These are phyloP conservation scores for Protodeltote pygarga DNA, from an alignment of 2,888 invertebrate species.

Conservation along the genomic window DNA sequence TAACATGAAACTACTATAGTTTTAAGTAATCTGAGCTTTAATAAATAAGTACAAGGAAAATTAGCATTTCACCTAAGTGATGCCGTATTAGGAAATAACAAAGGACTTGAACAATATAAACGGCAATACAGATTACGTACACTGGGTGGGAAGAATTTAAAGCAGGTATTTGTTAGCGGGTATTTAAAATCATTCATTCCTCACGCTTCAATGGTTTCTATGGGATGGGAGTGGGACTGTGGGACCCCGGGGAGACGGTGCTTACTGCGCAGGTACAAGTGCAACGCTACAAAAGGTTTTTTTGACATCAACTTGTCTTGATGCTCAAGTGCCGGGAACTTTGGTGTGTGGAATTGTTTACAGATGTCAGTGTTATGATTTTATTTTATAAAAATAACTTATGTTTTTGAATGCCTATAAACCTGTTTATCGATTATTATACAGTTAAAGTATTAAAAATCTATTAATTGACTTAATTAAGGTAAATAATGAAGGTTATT, in stretches of 20 bases:
- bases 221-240: slow-evolving; percentile 66
- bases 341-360: no score
- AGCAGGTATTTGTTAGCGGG: slow-evolving; percentile 68
- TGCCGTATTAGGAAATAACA: slow-evolving; percentile 6
- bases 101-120: slow-evolving; percentile 45
- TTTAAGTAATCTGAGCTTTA: background rate
- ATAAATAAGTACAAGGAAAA: slow-evolving; percentile 3
- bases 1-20: no score
- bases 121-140: slow-evolving; percentile 48
- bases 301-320: slow-evolving; percentile 61
- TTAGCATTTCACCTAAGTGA: background rate
- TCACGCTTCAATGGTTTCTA: slow-evolving; percentile 74
- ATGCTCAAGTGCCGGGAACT: slow-evolving; percentile 51
- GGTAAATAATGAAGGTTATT: no score
- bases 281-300: slow-evolving; percentile 59
- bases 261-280: slow-evolving; percentile 74
- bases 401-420: no score
- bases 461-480: no score
- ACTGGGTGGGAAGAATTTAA: slow-evolving; percentile 63
- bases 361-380: background rate
- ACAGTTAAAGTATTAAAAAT: no score
- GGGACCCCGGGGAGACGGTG: slow-evolving; percentile 66
- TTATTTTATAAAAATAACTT: no score
- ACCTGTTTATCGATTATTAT: no score
- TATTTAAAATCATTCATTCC: slow-evolving; percentile 78